phyloP scores from a whole-genome alignment of 2,797 vertebrate genomes.

The Carcharodon carcharias region DNA sequence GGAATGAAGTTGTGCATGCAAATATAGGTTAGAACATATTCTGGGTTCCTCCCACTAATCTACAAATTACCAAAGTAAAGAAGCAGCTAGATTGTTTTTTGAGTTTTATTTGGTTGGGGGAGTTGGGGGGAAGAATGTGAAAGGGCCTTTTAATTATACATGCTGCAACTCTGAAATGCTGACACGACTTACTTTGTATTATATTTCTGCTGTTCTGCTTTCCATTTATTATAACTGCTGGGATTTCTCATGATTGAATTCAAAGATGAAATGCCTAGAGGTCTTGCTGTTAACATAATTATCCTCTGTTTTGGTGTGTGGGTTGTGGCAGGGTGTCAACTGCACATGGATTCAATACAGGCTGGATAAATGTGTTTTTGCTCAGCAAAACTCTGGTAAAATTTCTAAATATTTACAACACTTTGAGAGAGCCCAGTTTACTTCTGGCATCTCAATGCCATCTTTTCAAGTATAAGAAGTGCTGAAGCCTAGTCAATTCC shows the following conservation, averaged over 20 bases:
- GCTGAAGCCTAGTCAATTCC: background rate
- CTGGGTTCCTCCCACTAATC: background rate
- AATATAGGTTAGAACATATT: background rate
- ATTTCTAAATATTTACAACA: background rate
- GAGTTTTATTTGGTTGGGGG: background rate
- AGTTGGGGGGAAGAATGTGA: background rate
- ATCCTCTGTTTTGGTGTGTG: background rate
- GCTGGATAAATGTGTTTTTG: background rate
- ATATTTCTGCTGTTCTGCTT: background rate
- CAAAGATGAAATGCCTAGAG: background rate
- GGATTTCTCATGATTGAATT: background rate
- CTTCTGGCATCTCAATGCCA: background rate
- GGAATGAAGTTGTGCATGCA: background rate
- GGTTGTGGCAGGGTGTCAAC: background rate
- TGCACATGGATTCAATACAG: background rate
- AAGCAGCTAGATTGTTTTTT: background rate
- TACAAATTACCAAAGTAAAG: background rate
- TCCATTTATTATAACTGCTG: background rate
- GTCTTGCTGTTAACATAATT: background rate
- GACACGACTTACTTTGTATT: background rate
- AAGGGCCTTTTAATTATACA: conserved; percentile 5
- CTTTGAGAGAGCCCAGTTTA: background rate
- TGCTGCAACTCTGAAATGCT: background rate
- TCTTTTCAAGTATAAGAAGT: background rate
- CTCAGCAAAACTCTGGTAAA: background rate